Percentiles rank a stretch among this genome's conserved stretches.
phyloP scores from a whole-genome alignment of 2,797 vertebrate species.

The Cichlasoma orientale region DNA sequence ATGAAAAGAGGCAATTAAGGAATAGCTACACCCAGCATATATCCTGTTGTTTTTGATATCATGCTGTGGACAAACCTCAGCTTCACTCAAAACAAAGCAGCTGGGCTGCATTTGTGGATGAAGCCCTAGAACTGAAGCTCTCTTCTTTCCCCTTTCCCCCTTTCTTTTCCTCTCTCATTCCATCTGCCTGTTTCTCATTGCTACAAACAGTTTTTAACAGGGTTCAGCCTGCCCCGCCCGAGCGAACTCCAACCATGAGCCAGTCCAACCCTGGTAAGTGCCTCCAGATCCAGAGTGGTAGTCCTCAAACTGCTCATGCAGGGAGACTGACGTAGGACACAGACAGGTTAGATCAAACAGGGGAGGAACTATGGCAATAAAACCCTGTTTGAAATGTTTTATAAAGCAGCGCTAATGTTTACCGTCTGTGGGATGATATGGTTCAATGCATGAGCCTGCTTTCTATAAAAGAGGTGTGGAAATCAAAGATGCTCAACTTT shows the following conservation, averaged over 20 bases:
- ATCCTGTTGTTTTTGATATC: constrained; percentile 60
- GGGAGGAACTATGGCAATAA: constrained; percentile 13
- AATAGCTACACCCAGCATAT: constrained; percentile 33
- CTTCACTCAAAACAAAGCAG: constrained; percentile 58
- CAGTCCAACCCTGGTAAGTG: constrained; percentile 83
- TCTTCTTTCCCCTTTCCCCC: not conserved
- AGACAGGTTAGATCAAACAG: constrained; percentile 45
- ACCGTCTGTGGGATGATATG: constrained; percentile 31
- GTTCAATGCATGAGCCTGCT: constrained; percentile 14
- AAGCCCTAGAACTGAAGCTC: constrained; percentile 44
- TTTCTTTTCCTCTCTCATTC: constrained; percentile 14
- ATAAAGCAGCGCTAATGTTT: constrained; percentile 55
- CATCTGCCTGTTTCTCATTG: constrained; percentile 63
- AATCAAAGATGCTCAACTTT: constrained; percentile 18
- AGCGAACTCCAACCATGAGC: constrained; percentile 70
- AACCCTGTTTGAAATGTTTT: constrained; percentile 37
- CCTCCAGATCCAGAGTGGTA: constrained; percentile 47
- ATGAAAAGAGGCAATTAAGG: constrained; percentile 59
- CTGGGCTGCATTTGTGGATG: constrained; percentile 63
- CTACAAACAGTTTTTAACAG: constrained; percentile 80
- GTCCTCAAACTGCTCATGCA: constrained; percentile 6
- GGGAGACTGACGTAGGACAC: not conserved
- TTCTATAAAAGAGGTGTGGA: not conserved
- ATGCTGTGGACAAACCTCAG: constrained; percentile 46
- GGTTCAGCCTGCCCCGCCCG: constrained; percentile 74